Evolutionary conservation across 1,140 invertebrate species (phyloP).

Genomic region (Heliconius nattereri): DNA sequence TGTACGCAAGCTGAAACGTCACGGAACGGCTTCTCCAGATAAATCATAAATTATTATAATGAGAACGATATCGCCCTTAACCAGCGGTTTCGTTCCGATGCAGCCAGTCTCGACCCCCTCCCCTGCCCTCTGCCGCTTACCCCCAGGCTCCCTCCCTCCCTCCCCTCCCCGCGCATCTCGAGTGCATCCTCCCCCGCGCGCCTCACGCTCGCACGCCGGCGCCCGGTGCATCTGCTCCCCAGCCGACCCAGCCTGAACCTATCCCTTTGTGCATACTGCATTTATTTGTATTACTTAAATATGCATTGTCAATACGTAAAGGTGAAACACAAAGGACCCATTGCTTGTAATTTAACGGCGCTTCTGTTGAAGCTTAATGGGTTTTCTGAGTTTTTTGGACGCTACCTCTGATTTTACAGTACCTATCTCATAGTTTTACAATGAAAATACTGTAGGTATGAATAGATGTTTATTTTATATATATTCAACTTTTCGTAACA

Average conservation of each 20-base stretch:
- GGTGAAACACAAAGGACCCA: conserved; percentile 1
- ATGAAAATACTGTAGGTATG: neutral
- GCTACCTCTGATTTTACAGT: neutral
- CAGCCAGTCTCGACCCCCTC: conserved; percentile 4
- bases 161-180: conserved; percentile 21
- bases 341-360: conserved; percentile 13
- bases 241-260: conserved; percentile 19
- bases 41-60: conserved; percentile 36
- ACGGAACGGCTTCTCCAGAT: conserved; percentile 18
- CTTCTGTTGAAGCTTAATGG: conserved; percentile 10
- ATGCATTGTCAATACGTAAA: conserved; percentile 11
- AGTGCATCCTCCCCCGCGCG: conserved; percentile 25
- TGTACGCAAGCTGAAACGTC: neutral
- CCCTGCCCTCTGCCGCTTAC: conserved; percentile 1
- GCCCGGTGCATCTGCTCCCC: conserved; percentile 26
- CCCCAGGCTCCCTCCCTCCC: neutral
- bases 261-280: conserved; percentile 21
- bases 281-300: conserved; percentile 28
- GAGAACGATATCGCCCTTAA: conserved; percentile 27
- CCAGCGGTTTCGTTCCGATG: conserved; percentile 20
- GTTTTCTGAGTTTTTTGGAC: neutral
- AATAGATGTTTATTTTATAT: neutral
- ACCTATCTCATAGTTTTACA: neutral
- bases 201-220: conserved; percentile 11
- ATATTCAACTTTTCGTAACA: conserved; percentile 9